Evolutionary conservation across 2,888 invertebrate species (phyloP).

Genomic region (Watsonalla binaria): DNA sequence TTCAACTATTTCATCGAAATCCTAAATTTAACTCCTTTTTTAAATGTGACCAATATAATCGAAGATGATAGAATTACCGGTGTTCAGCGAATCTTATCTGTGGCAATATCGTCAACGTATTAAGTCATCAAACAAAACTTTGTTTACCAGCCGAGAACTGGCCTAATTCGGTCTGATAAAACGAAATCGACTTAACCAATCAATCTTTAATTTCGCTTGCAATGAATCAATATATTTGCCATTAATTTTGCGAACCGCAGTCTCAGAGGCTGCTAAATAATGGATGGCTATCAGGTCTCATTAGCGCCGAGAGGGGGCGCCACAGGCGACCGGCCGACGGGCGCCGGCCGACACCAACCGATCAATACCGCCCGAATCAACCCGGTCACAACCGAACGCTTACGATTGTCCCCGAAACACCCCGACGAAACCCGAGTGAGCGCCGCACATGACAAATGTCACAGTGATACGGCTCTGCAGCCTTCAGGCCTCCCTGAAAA

Average conservation of each 20-base stretch:
- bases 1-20: too few relatives aligned
- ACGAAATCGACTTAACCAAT: conserved; percentile 46
- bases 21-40: too few relatives aligned
- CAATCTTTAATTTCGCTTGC: conserved; percentile 66
- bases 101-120: not conserved
- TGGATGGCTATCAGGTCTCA: conserved; percentile 72
- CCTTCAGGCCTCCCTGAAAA: conserved; percentile 68
- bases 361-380: conserved; percentile 51
- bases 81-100: not conserved
- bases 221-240: conserved; percentile 74
- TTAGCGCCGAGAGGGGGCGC: conserved; percentile 67
- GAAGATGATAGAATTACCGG: too few relatives aligned
- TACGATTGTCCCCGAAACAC: conserved; percentile 32
- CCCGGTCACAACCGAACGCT: conserved; percentile 30
- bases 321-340: conserved; percentile 67
- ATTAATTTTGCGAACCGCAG: conserved; percentile 67
- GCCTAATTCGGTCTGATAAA: conserved; percentile 26
- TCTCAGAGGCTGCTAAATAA: conserved; percentile 72
- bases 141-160: conserved; percentile 13
- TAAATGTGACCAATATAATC: too few relatives aligned
- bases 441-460: conserved; percentile 71
- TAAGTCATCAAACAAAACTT: not conserved
- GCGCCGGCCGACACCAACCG: conserved; percentile 49
- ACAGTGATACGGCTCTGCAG: conserved; percentile 63
- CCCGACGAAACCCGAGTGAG: conserved; percentile 41